Percentiles rank a stretch among this genome's conserved stretches.
Conservation (phyloP, 1,140 invertebrate species). For the Thalassaphorura encarpata region DNA sequence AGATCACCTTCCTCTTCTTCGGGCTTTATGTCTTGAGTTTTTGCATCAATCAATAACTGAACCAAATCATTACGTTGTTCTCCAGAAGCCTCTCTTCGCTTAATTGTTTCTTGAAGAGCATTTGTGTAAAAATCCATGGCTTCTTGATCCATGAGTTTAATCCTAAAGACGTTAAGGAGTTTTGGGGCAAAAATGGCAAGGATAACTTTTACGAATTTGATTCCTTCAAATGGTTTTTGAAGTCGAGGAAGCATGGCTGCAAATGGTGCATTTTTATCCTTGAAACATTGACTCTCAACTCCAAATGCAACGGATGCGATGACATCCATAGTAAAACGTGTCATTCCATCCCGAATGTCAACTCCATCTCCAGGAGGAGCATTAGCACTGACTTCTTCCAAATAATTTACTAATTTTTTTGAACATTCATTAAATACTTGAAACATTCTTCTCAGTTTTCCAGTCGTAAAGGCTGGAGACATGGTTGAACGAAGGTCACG, state of each 20-base stretch:
- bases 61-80: slow-evolving; percentile 35
- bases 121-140: slow-evolving; percentile 6
- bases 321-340: slow-evolving; percentile 41
- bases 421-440: slow-evolving; percentile 18
- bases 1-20: slow-evolving; percentile 5
- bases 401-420: background rate
- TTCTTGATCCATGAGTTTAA: background rate
- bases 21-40: slow-evolving; percentile 29
- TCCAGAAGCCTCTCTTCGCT: slow-evolving; percentile 8
- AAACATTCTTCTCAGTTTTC: slow-evolving; percentile 50
- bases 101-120: background rate
- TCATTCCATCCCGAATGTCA: slow-evolving; percentile 30
- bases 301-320: slow-evolving; percentile 44
- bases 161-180: background rate
- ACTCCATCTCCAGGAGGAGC: no score
- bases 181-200: background rate
- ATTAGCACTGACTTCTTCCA: slow-evolving; percentile 14
- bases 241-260: slow-evolving; percentile 5
- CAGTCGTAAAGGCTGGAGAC: slow-evolving; percentile 48
- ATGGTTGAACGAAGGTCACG: slow-evolving; percentile 46
- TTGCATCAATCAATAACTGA: slow-evolving; percentile 38
- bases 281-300: slow-evolving; percentile 35
- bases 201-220: slow-evolving; percentile 6
- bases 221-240: background rate
- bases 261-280: slow-evolving; percentile 28